Evolutionary conservation across 2,113 vertebrate species (phyloP).

Genomic region (Brachypodius melanocephalos): DNA sequence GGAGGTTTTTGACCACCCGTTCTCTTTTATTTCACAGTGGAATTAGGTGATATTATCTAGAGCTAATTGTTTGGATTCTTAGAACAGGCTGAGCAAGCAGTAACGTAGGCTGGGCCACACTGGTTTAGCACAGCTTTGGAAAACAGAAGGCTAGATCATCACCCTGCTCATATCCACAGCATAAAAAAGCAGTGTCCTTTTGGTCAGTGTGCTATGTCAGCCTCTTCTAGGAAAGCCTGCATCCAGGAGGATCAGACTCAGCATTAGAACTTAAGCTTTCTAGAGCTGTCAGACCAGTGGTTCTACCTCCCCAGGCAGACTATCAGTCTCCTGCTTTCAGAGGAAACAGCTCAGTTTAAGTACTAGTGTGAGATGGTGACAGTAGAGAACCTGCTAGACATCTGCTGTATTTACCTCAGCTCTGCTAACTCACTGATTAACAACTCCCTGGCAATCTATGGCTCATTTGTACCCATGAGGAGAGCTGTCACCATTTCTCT

Average conservation of each 20-base stretch:
- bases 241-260: background rate
- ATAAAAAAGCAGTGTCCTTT: background rate
- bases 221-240: background rate
- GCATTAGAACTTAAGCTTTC: background rate
- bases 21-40: conserved; percentile 24
- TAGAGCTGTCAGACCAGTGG: background rate
- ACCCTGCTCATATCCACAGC: background rate
- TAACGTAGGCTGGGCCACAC: background rate
- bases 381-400: background rate
- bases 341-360: background rate
- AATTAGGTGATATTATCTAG: conserved; percentile 22
- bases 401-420: background rate
- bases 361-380: background rate
- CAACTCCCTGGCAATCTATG: background rate
- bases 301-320: background rate
- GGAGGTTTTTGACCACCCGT: conserved; percentile 16
- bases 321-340: background rate
- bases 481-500: background rate
- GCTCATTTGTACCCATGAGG: background rate
- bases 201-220: background rate
- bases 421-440: background rate
- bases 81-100: conserved; percentile 33
- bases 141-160: conserved; percentile 24
- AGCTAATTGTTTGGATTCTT: background rate
- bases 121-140: conserved; percentile 14